These are phyloP conservation scores for Drosophila melanocephala DNA, from an alignment of 2,888 invertebrate species.

Conservation along the genomic window DNA sequence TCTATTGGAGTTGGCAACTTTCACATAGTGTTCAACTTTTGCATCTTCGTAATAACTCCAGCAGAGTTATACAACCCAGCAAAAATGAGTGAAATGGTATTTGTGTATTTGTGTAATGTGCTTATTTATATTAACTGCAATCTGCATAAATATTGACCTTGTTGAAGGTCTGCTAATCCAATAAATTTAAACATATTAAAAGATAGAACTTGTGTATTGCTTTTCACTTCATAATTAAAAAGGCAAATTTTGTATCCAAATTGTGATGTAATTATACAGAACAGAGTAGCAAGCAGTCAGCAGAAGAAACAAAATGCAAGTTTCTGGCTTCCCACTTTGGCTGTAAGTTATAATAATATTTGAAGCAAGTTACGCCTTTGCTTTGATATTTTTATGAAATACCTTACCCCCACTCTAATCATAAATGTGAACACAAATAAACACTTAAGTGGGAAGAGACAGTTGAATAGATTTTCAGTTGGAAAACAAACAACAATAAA, in stretches of 20 bases:
- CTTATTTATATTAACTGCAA: background rate
- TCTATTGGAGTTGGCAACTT: background rate
- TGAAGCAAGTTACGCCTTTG: conserved; percentile 1
- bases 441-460: conserved; percentile 33
- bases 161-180: background rate
- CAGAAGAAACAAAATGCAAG: background rate
- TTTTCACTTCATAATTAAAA: background rate
- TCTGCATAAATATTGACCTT: background rate
- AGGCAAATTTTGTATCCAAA: background rate
- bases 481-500: conserved; percentile 45
- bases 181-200: background rate
- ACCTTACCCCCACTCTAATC: conserved; percentile 4
- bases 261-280: background rate
- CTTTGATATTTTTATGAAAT: conserved; percentile 14
- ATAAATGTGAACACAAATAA: conserved; percentile 28
- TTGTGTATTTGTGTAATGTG: background rate
- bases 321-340: background rate
- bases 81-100: background rate
- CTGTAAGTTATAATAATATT: background rate
- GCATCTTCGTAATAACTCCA: too few species aligned
- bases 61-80: background rate
- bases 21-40: background rate
- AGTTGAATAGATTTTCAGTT: conserved; percentile 67
- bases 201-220: background rate
- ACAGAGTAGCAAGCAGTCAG: background rate